Conservation (phyloP, 2,888 invertebrate genomes). For the Branchipolynoe longqiensis region DNA sequence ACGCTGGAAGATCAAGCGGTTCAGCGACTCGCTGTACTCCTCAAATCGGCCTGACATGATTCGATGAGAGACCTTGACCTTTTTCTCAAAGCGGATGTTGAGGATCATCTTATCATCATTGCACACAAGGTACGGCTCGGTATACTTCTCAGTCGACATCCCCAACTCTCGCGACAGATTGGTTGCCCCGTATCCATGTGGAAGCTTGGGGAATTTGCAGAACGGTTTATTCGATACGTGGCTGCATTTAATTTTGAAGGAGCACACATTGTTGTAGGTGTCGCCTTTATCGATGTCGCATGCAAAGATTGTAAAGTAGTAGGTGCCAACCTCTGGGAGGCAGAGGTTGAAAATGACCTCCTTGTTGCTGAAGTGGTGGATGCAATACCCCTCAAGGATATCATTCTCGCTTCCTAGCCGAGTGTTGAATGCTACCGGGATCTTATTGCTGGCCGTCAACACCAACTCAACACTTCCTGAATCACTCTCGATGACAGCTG, state of each 20-base stretch:
- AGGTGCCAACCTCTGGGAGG: slow-evolving; percentile 62
- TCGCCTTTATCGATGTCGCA: slow-evolving; percentile 63
- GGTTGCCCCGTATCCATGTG: slow-evolving; percentile 64
- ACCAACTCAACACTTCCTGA: slow-evolving; percentile 76
- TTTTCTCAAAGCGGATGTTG: slow-evolving; percentile 73
- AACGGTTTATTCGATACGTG: slow-evolving; percentile 62
- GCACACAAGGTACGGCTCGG: slow-evolving; percentile 62
- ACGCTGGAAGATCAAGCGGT: slow-evolving; percentile 75
- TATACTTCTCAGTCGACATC: slow-evolving; percentile 60
- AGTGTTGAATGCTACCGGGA: slow-evolving; percentile 74
- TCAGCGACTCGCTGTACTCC: slow-evolving; percentile 66
- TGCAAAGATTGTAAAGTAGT: slow-evolving; percentile 68
- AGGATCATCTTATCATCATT: slow-evolving; percentile 75
- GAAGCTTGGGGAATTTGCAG: slow-evolving; percentile 62
- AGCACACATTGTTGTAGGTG: slow-evolving; percentile 63
- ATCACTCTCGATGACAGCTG: slow-evolving; percentile 76
- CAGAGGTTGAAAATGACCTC: slow-evolving; percentile 61
- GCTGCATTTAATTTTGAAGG: slow-evolving; percentile 61
- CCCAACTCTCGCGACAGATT: slow-evolving; percentile 60
- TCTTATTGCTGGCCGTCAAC: slow-evolving; percentile 66
- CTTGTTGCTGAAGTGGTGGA: slow-evolving; percentile 58
- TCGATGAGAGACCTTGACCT: slow-evolving; percentile 76
- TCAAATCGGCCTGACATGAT: slow-evolving; percentile 36
- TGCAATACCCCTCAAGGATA: slow-evolving; percentile 67
- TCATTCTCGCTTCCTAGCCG: slow-evolving; percentile 76